These are phyloP conservation scores for Agrotis puta DNA, from an alignment of 2,888 invertebrate species.

Conservation along the genomic window DNA sequence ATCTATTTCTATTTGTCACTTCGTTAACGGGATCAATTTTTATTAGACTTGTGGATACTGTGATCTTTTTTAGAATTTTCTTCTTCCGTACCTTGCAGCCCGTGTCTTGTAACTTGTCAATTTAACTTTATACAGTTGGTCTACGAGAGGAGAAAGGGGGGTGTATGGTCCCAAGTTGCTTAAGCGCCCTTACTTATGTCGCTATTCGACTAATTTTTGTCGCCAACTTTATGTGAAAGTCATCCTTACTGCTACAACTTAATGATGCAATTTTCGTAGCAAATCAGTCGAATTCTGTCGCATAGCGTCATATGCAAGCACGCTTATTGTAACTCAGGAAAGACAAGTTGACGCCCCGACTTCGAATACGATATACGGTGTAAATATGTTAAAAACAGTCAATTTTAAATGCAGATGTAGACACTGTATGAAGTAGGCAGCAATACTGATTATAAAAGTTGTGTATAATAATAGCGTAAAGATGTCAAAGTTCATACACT, in stretches of 20 bases:
- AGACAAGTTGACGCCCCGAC: neutral
- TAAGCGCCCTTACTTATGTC: too few species aligned
- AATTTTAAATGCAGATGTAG: constrained; percentile 17
- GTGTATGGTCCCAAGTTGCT: neutral
- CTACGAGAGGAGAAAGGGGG: neutral
- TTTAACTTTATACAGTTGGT: constrained; percentile 17
- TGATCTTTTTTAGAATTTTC: constrained; percentile 58
- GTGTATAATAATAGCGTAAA: constrained; percentile 12
- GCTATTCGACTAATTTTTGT: too few species aligned
- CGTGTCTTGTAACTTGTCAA: constrained; percentile 7
- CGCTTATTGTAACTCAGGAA: neutral
- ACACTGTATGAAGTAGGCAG: constrained; percentile 25
- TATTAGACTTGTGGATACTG: constrained; percentile 62
- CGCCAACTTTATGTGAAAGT: too few species aligned
- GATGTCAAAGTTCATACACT: constrained; percentile 7
- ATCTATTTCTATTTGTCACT: constrained; percentile 44
- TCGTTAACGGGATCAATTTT: constrained; percentile 63
- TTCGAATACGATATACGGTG: constrained; percentile 9
- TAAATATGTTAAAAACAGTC: constrained; percentile 33
- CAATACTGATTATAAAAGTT: constrained; percentile 2
- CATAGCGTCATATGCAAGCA: too few species aligned
- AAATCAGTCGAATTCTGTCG: too few species aligned
- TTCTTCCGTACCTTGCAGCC: constrained; percentile 36
- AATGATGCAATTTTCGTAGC: too few species aligned
- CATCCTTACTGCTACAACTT: too few species aligned